Conservation (phyloP, 2,888 invertebrate genomes). For the Helicoverpa assulta region DNA sequence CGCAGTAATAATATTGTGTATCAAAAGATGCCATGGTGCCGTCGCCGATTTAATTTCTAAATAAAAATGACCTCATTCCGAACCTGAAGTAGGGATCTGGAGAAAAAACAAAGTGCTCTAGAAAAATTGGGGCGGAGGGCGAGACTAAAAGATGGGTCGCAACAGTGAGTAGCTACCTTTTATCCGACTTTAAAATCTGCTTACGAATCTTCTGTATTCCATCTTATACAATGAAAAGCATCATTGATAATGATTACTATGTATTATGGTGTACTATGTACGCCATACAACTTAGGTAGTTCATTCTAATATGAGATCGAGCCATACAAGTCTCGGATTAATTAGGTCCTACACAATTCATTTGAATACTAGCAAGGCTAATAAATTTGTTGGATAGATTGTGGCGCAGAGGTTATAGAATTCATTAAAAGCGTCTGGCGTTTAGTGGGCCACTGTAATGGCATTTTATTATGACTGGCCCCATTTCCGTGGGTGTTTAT, state of each 20-base stretch:
- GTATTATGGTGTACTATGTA: too few relatives aligned
- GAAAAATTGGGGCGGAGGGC: conserved; percentile 24
- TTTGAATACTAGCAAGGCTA: conserved; percentile 37
- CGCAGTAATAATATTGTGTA: conserved; percentile 46
- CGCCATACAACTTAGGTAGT: neutral
- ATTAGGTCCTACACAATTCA: conserved; percentile 28
- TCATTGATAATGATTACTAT: neutral
- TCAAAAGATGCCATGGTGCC: conserved; percentile 29
- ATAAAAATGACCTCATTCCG: conserved; percentile 52
- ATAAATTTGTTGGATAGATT: conserved; percentile 46
- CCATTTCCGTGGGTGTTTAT: conserved; percentile 65
- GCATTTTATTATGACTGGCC: conserved; percentile 68
- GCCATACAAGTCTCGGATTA: conserved; percentile 28
- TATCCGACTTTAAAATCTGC: neutral
- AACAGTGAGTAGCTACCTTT: neutral
- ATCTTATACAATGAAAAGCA: neutral
- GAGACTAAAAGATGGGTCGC: conserved; percentile 13
- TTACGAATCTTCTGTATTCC: conserved; percentile 1
- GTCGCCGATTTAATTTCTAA: conserved; percentile 44
- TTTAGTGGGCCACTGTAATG: conserved; percentile 58
- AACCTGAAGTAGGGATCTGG: conserved; percentile 20
- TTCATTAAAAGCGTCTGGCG: conserved; percentile 55
- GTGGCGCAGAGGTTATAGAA: conserved; percentile 49
- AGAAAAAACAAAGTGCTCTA: conserved; percentile 33
- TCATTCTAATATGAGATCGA: conserved; percentile 13